Base-by-base conservation (phyloP, 2,797 vertebrate species). In the Vultur gryphus region DNA sequence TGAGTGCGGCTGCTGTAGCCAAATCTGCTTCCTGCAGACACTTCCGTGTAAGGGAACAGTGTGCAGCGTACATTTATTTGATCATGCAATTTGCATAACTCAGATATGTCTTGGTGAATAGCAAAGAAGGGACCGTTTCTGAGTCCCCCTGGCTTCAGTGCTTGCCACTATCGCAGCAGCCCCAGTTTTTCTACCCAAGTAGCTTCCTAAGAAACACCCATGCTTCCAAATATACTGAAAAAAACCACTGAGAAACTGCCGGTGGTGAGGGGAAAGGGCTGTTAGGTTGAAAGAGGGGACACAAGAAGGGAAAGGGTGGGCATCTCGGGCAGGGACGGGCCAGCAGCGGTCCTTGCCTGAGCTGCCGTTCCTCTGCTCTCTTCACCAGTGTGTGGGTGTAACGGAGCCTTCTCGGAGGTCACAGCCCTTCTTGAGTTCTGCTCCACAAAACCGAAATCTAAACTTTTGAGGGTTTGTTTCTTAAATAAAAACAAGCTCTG, bases 1-100 rank as follows among this genome's bases (percentile, higher is more conserved):
- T 4, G 37, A 55, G 55, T 2, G 49, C 6, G 31, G 81, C 54
- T 4, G 41, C 89, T 25, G 58, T 8, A 26, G 52, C 61, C 64
- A 28, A 48, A 69, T 35, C 87, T 76, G 49, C 78, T 95, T 96
- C 92, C 95, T 96, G 95, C 90, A 69, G 43, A 24, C 81, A 19
- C 90, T 95, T 90, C 91, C 91, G 93, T 7, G 33, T 52, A 2
- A 73, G 84, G 83, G 44, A 90, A n/a, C 55, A 2, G 41, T 4
- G 9, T 3, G 51, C 35, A 5, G 54, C 13, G 28, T 11, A 8
- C 21, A 3, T 48, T 39, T 13, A 31, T 66, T 78, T 61, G 86
- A 33, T 20, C 35, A 0, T 16, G 43, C 66, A 2, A 71, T 95
- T 96, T 94, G 92, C 95, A 89, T 91, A 84, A 59, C 51, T 31